These are phyloP conservation scores for Chalcosyrphus nemorum DNA, from an alignment of 2,888 invertebrate genomes.

Conservation along the genomic window DNA sequence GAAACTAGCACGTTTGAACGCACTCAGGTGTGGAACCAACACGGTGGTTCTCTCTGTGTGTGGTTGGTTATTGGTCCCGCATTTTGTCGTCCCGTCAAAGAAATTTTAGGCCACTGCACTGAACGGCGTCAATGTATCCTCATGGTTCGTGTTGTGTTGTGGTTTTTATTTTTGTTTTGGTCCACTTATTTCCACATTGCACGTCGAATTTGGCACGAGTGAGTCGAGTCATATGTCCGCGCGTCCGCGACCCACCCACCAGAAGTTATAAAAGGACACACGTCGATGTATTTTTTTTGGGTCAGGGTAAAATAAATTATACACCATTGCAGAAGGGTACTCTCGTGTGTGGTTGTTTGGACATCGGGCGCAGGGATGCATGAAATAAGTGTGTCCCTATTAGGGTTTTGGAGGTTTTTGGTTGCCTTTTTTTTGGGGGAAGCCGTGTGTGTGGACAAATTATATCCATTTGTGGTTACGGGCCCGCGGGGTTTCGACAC, in stretches of 20 bases:
- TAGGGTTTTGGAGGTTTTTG: slow-evolving; percentile 13
- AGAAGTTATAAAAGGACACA: slow-evolving; percentile 60
- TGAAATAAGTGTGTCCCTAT: slow-evolving; percentile 16
- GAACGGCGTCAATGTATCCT: slow-evolving; percentile 38
- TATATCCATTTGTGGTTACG: slow-evolving; percentile 46
- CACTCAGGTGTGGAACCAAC: slow-evolving; percentile 40
- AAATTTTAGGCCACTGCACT: slow-evolving; percentile 62
- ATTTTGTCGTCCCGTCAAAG: slow-evolving; percentile 63
- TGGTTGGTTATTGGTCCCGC: slow-evolving; percentile 17
- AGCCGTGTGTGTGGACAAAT: neutral
- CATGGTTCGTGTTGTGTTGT: neutral
- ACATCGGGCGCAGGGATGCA: slow-evolving; percentile 38
- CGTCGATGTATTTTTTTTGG: slow-evolving; percentile 55
- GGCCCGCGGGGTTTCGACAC: neutral
- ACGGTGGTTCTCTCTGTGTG: slow-evolving; percentile 10
- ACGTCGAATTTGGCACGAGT: slow-evolving; percentile 43
- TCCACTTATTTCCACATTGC: slow-evolving; percentile 35
- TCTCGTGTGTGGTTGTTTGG: too few species aligned
- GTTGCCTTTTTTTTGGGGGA: neutral
- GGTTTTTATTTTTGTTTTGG: slow-evolving; percentile 16
- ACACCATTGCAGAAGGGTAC: neutral
- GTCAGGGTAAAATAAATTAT: slow-evolving; percentile 60
- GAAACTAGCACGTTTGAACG: slow-evolving; percentile 7
- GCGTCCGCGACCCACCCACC: slow-evolving; percentile 53
- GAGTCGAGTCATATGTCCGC: neutral